These are phyloP conservation scores for Lasioglossum morio DNA, from an alignment of 2,888 invertebrate genomes.

Conservation along the genomic window DNA sequence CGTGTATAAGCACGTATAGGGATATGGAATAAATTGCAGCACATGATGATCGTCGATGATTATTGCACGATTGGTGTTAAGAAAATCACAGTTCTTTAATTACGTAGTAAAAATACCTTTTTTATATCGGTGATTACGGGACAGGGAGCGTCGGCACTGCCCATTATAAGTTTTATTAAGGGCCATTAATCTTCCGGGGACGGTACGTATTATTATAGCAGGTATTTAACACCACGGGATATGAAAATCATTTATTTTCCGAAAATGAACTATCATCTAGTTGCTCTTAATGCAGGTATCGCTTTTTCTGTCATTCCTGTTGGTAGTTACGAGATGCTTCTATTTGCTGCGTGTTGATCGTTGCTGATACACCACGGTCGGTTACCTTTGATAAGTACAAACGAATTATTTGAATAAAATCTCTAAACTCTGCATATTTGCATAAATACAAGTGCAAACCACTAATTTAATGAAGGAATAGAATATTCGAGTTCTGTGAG, in stretches of 20 bases:
- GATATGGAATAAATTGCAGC: slow-evolving; percentile 3
- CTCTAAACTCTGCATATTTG: neutral
- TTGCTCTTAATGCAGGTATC: slow-evolving; percentile 9
- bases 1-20: neutral
- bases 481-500: neutral
- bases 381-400: neutral
- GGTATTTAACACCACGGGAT: slow-evolving; percentile 51
- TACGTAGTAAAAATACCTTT: slow-evolving; percentile 18
- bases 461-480: neutral
- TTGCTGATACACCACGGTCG: neutral
- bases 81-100: slow-evolving; percentile 20
- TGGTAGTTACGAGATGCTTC: neutral
- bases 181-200: slow-evolving; percentile 41
- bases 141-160: slow-evolving; percentile 11
- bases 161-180: slow-evolving; percentile 34
- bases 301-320: neutral
- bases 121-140: neutral
- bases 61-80: neutral
- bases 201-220: slow-evolving; percentile 34
- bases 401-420: neutral
- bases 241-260: slow-evolving; percentile 36
- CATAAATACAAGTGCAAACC: no score
- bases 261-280: slow-evolving; percentile 30
- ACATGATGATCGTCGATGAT: neutral
- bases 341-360: neutral